Evolutionary conservation across 2,888 invertebrate genomes (phyloP).

Genomic region (Netelia virgata): DNA sequence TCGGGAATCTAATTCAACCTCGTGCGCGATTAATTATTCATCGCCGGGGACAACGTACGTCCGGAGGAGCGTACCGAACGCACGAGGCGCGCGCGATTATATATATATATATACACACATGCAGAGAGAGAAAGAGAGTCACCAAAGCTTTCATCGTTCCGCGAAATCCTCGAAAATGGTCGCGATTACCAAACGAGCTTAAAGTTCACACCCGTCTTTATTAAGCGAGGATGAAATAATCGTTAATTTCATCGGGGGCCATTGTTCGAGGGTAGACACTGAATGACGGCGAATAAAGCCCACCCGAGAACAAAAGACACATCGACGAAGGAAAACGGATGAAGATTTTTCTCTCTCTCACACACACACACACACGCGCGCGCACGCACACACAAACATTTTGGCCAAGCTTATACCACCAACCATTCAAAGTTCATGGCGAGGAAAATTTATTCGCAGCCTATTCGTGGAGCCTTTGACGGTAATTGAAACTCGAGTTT

Average conservation of each 20-base stretch:
- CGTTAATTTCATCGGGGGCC: slow-evolving; percentile 7
- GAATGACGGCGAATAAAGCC: slow-evolving; percentile 16
- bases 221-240: slow-evolving; percentile 24
- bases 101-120: neutral
- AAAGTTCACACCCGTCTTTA: slow-evolving; percentile 6
- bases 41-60: slow-evolving; percentile 67
- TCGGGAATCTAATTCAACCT: slow-evolving; percentile 68
- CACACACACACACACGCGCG: neutral
- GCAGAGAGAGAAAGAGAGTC: neutral
- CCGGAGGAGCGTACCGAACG: slow-evolving; percentile 56
- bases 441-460: neutral
- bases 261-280: slow-evolving; percentile 29
- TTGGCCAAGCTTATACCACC: neutral
- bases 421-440: neutral
- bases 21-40: slow-evolving; percentile 71
- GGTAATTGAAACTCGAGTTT: slow-evolving; percentile 2
- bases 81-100: slow-evolving; percentile 1
- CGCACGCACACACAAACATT: neutral
- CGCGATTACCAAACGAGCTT: slow-evolving; percentile 43
- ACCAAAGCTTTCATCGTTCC: slow-evolving; percentile 30
- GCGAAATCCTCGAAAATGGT: slow-evolving; percentile 31
- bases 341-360: neutral
- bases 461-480: neutral
- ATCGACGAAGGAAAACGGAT: neutral
- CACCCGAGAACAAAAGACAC: slow-evolving; percentile 26